Evolutionary conservation across 2,113 vertebrate species (phyloP), one percentile per base, ranked within the genome.

Genomic region (Xenopus laevis): DNA sequence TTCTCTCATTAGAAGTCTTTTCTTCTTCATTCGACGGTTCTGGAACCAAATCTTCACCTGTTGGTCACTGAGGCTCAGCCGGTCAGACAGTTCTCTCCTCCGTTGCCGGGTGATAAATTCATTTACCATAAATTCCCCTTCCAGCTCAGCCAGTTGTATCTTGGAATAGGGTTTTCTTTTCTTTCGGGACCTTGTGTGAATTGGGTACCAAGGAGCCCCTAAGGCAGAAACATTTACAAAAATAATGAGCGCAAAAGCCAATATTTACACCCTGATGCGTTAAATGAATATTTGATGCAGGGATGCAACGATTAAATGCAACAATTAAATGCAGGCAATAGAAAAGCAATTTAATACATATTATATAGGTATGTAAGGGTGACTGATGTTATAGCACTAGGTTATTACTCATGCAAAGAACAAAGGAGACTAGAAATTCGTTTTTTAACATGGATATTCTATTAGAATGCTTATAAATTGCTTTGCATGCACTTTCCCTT

Each of bases 1-100:
- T 82, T 98, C 96, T 65, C 96, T 92, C 87, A 98, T 86, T 78
- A 98, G 91, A 83, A 98, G 94, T 95, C 96, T 96, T 91, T 98
- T 98, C 91, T 98, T 98, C 92, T 98, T 98, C 96, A 98, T 98
- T 61, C 96, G 92, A 78, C 96, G 93, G 87, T 98, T 98, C 86
- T 98, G 96, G 89, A 98, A 98, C 96, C 96, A 98, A 83, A 98
- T 98, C 88, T 98, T 98, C 89, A 98, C 96, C 90, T 98, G 96
- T 88, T 98, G 96, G 84, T 98, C 96, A 86, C 95, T 98, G 87
- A 98, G 95, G 86, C 93, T 96, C 83, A 98, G 92, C 17, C 96
- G 94, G 87, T 98, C 96, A 75, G 96, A 98, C 84, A 98, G 94
- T 92, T 98, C 96, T 84, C 96, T 93, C 82, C 96, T 91, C 81